Base-by-base conservation (phyloP, 2,113 vertebrate genomes). In the Pantherophis guttatus region DNA sequence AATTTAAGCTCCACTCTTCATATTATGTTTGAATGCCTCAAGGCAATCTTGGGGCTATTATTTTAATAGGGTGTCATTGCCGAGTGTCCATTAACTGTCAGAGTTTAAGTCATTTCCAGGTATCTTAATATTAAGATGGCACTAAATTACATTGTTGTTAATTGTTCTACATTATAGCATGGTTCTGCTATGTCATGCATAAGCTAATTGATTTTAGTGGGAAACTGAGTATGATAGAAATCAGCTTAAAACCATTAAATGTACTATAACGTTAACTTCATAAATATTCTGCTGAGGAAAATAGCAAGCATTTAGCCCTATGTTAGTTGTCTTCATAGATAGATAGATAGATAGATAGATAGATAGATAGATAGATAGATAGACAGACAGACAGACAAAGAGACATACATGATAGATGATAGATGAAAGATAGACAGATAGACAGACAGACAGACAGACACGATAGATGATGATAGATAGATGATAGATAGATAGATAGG, bases 21-120 rank as follows among this genome's bases (percentile, higher is more conserved):
- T 93, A 93, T 8, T 96, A 94, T 89, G 70, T 62, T 88, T 93
- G 7, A 81, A 24, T 85, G 91, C 94, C 9, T 59, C 90, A 92
- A 94, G 39, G 53, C 21, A 91, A 81, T 33, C 87, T 15, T 86
- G 62, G 86, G 23, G 12, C 48, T 62, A 88, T 91, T 94, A 90
- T n/a, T 94, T 88, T 62, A 5, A 93, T 90, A 86, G 52, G 92
- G 57, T 59, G 87, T 23, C 39, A 94, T 39, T 7, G 91, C 12
- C 94, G 15, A 8, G 57, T 91, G 39, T 29, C 93, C 21, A 95
- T 95, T 81, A 95, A 53, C 58, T 91, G 58, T 54, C 53, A 52
- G 86, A 70, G 59, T 94, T 94, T 92, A 92, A 91, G 65, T 39
- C 92, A 92, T 90, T 93, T 50, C 55, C 50, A 90, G 12, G 58